These are phyloP conservation scores for Passer montanus DNA, from an alignment of 2,113 vertebrate genomes.

Conservation along the genomic window DNA sequence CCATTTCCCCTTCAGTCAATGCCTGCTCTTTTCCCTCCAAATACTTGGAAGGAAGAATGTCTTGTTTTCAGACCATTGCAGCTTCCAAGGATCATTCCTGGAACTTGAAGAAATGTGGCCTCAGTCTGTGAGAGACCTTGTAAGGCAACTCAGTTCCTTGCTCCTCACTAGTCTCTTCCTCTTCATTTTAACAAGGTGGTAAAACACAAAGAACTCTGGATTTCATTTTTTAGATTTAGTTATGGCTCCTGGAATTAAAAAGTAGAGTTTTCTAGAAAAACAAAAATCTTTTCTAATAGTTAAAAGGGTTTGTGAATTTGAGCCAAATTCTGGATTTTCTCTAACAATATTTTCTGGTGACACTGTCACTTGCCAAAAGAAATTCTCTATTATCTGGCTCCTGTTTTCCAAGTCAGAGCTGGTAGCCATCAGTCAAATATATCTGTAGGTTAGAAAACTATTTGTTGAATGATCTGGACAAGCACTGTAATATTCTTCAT, in stretches of 20 bases:
- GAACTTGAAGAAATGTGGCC: not conserved
- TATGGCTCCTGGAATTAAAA: not conserved
- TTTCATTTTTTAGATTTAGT: not conserved
- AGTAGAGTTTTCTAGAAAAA: not conserved
- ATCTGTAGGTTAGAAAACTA: not conserved
- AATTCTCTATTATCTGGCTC: not conserved
- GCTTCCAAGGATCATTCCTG: not conserved
- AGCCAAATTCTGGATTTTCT: not conserved
- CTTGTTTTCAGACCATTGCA: not conserved
- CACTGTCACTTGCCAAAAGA: not conserved
- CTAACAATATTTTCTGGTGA: not conserved
- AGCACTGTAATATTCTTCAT: not conserved
- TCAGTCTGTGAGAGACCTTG: not conserved
- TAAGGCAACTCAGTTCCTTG: not conserved
- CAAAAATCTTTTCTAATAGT: not conserved
- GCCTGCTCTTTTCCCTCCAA: conserved; percentile 4
- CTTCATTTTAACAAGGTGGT: not conserved
- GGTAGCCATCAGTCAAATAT: not conserved
- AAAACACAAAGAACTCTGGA: not conserved
- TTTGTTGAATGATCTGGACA: not conserved
- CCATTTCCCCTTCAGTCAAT: conserved; percentile 42
- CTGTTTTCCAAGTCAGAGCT: not conserved
- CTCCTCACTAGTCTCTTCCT: not conserved
- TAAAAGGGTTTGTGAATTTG: not conserved
- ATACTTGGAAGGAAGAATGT: not conserved